Evolutionary conservation across 2,797 vertebrate species (phyloP), one percentile per base, ranked within the genome.

Genomic region (Pangasius djambal): DNA sequence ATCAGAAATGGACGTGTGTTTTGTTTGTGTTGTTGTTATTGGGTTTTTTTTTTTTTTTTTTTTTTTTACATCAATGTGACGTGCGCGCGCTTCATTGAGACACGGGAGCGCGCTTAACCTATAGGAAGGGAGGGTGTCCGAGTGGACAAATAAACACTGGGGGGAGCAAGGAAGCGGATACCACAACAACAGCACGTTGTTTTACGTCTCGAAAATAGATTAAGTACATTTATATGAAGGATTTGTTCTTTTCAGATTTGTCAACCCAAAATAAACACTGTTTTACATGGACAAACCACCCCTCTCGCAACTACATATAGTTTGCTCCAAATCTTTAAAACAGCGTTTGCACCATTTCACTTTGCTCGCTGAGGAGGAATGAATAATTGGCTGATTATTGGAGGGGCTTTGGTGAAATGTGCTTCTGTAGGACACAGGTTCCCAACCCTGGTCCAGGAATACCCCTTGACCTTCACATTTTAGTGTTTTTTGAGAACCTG

Each of bases 71-170:
- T 83, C 59, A 82, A 50, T 63, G 77, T 65, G 86, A 88, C 89
- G 91, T 77, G 91, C 20, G 48, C 91, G 89, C 89, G 88, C 88
- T 74, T 86, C 85, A 86, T 86, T 86, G 85, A 86, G 22, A 74
- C 12, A 59, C 85, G 85, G 70, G 85, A 74, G 63, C 85, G 85
- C 69, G 84, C 85, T 13, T 40, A 40, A 28, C 12, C 31, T 2
- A 6, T 22, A 12, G 10, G 18, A 69, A 2, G 69, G 69, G 67
- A 74, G 57, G 81, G 81, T 13, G 31, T 5, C 7, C 0, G 79
- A 61, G 31, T n/a, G 75, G 44, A 57, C 82, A 82, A 65, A 86
- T 77, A 65, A 89, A 89, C 74, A 61, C 63, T 31, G 50, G 55
- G 55, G 40, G 61, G 13, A 16, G 31, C 10, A 13, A 12, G 52